Percentiles rank a stretch among this genome's conserved stretches.
Conservation (phyloP, 2,113 vertebrate genomes). For the Tyto alba region DNA sequence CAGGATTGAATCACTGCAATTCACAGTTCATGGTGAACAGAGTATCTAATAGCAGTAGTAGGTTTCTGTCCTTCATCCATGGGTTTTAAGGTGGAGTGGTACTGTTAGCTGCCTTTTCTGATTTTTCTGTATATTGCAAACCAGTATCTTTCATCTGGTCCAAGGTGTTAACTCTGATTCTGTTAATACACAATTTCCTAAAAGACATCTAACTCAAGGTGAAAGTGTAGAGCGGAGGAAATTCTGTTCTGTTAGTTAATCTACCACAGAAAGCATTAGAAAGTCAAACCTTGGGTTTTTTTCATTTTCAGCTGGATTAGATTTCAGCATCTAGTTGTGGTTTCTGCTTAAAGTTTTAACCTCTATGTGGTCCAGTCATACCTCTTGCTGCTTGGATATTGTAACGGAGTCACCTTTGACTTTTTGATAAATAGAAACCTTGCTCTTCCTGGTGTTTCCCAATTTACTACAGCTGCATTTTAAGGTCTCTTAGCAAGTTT, state of each 20-base stretch:
- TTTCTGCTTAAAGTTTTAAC: not conserved
- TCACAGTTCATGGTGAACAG: not conserved
- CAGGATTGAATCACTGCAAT: not conserved
- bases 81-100: not conserved
- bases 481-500: not conserved
- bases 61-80: not conserved
- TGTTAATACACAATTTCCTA: not conserved
- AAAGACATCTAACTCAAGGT: not conserved
- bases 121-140: not conserved
- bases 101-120: not conserved
- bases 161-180: not conserved
- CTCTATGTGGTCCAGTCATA: rapidly evolving
- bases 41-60: not conserved
- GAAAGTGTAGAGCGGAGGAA: not conserved
- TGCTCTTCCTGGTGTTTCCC: not conserved
- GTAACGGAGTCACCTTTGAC: not conserved
- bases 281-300: not conserved
- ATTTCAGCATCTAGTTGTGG: not conserved
- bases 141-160: not conserved
- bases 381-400: not conserved
- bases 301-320: not conserved
- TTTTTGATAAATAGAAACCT: not conserved
- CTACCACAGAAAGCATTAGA: not conserved
- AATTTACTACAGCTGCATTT: not conserved
- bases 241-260: not conserved